phyloP scores from a whole-genome alignment of 2,797 vertebrate genomes.

The Gadopsis bispinosus region DNA sequence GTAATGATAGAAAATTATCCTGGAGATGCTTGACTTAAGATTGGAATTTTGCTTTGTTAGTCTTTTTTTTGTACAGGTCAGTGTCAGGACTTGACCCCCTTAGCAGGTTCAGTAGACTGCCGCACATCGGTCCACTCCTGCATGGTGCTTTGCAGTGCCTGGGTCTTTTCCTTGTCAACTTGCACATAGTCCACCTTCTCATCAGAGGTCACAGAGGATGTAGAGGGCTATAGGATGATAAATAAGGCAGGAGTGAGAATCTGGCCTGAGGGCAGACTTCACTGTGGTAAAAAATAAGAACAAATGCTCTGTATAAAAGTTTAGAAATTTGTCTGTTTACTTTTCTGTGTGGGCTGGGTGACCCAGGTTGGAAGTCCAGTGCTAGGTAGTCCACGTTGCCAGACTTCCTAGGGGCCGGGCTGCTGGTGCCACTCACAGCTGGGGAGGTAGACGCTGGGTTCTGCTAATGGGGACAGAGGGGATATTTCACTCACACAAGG shows the following conservation, averaged over 20 bases:
- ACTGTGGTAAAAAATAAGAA: constrained; percentile 1
- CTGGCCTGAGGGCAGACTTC: neutral
- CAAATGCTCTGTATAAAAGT: neutral
- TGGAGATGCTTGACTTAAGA: constrained; percentile 49
- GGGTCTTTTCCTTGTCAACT: constrained; percentile 98
- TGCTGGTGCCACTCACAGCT: constrained; percentile 94
- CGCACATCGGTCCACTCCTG: constrained; percentile 99
- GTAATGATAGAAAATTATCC: constrained; percentile 52
- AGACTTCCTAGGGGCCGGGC: constrained; percentile 95
- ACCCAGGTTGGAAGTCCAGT: constrained; percentile 95
- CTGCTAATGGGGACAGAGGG: constrained; percentile 85
- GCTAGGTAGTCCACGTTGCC: constrained; percentile 97
- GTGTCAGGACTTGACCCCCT: constrained; percentile 90
- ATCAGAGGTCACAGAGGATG: constrained; percentile 94
- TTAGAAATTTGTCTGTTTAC: constrained; percentile 75
- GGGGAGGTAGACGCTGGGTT: constrained; percentile 98
- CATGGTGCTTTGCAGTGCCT: constrained; percentile 98
- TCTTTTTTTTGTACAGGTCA: constrained; percentile 38
- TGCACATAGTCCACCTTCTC: constrained; percentile 99
- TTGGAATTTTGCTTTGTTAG: constrained; percentile 6
- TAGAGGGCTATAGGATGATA: constrained; percentile 89
- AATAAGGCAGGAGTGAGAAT: constrained; percentile 34
- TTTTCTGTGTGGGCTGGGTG: constrained; percentile 96
- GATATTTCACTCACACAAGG: constrained; percentile 58
- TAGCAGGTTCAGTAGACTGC: constrained; percentile 93